A percentile compares a stretch with the other conserved stretches of the same genome.
Conservation (phyloP, 2,797 vertebrate species). For the Pseudocheirus occidentalis region DNA sequence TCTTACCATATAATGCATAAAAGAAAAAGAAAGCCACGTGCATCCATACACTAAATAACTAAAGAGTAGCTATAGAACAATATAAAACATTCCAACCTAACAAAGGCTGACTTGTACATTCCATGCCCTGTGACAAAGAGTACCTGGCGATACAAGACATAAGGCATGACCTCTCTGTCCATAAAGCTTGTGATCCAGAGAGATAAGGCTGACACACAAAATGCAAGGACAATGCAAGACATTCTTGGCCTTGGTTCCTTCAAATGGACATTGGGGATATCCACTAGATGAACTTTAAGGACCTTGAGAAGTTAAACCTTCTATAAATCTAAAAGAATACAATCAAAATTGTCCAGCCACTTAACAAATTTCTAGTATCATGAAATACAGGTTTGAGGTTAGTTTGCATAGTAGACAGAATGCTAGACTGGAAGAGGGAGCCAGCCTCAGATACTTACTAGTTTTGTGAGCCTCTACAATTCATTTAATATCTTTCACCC, state of each 20-base stretch:
- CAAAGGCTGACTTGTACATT: not conserved
- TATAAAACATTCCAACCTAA: not conserved
- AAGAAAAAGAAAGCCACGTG: not conserved
- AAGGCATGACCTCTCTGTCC: not conserved
- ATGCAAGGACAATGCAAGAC: not conserved
- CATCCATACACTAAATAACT: not conserved
- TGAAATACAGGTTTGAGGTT: not conserved
- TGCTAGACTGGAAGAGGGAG: not conserved
- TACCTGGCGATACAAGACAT: not conserved
- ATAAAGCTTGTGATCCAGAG: not conserved
- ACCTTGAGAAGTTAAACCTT: not conserved
- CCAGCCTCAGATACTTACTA: conserved; percentile 19
- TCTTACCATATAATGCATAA: not conserved
- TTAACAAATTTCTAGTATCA: not conserved
- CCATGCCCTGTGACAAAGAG: not conserved
- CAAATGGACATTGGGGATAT: not conserved
- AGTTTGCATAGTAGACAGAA: not conserved
- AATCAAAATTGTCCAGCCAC: not conserved
- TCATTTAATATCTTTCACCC: not conserved
- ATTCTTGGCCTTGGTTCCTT: not conserved
- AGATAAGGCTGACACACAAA: not conserved
- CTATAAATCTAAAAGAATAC: not conserved
- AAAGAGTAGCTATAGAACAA: not conserved
- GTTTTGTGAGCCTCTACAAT: not conserved
- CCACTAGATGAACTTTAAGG: not conserved